Evolutionary conservation across 53 echinoderm and acorn worm genomes (phyloP).

Genomic region (Crossaster papposus): DNA sequence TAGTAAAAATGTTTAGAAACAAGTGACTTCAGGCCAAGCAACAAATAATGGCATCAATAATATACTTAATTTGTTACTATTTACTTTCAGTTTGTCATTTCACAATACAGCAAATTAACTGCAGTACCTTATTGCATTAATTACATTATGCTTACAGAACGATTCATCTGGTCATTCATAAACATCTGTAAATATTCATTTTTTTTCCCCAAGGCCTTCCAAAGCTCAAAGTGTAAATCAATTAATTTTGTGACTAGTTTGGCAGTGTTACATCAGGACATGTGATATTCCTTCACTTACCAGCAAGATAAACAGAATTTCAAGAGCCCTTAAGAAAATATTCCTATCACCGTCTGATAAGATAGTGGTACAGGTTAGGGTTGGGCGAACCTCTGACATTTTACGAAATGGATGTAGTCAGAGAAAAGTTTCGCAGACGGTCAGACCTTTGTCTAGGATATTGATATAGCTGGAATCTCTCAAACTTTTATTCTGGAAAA

Average conservation of each 20-base stretch:
- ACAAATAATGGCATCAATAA: neutral
- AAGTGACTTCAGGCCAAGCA: too few relatives aligned
- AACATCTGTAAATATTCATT: neutral
- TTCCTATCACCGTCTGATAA: conserved; percentile 24
- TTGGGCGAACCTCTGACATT: conserved; percentile 11
- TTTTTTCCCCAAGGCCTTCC: conserved; percentile 26
- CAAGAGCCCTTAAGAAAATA: conserved; percentile 29
- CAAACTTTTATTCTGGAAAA: too few relatives aligned
- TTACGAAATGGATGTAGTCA: neutral
- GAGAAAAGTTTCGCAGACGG: neutral
- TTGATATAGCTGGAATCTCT: neutral
- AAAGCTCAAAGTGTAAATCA: conserved; percentile 51
- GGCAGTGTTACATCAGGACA: neutral
- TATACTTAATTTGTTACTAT: too few relatives aligned
- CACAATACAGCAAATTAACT: neutral
- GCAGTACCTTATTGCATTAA: neutral
- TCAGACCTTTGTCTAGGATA: too few relatives aligned
- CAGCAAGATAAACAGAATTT: conserved; percentile 19
- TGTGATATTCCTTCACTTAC: conserved; percentile 7
- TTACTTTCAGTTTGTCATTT: neutral
- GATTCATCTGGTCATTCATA: neutral
- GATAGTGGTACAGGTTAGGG: neutral
- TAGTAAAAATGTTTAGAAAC: too few relatives aligned
- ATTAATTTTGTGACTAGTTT: conserved; percentile 8
- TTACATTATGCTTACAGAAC: neutral